Evolutionary conservation across 1,140 invertebrate species (phyloP).

Genomic region (Chironomus tepperi): DNA sequence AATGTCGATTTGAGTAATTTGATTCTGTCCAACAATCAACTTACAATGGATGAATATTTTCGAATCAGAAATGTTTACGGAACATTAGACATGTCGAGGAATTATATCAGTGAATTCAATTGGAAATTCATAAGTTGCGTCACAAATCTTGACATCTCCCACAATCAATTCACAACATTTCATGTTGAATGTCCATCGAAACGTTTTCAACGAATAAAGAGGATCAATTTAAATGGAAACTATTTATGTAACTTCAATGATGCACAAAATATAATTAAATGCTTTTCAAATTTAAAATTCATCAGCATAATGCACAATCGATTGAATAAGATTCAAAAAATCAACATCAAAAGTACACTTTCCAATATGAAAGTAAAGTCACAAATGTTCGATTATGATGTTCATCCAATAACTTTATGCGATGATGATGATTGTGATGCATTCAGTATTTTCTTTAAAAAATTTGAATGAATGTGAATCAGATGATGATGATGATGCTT

Average conservation of each 20-base stretch:
- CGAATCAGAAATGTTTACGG: conserved; percentile 1
- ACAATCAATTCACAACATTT: background rate
- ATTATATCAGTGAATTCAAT: conserved; percentile 21
- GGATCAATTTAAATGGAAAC: conserved; percentile 14
- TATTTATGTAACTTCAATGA: conserved; percentile 7
- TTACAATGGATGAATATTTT: conserved; percentile 19
- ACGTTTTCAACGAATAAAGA: background rate
- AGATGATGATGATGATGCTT: background rate
- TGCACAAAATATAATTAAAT: background rate
- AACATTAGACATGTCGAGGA: background rate
- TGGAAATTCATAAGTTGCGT: conserved; percentile 21
- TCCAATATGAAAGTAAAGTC: background rate
- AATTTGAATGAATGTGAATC: background rate
- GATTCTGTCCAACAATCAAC: conserved; percentile 18
- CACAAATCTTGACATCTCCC: conserved; percentile 10
- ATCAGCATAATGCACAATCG: conserved; percentile 5
- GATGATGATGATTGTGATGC: conserved; percentile 1
- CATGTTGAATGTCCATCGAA: background rate
- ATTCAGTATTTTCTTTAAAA: conserved; percentile 10
- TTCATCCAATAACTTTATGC: background rate
- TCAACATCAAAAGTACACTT: background rate
- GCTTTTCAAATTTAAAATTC: background rate
- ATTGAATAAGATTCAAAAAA: background rate
- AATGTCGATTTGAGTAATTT: conserved; percentile 19
- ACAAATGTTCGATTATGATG: conserved; percentile 3